Percentiles rank a stretch among this genome's conserved stretches.
Conservation (phyloP, 2,888 invertebrate species). For the Spisula solida region DNA sequence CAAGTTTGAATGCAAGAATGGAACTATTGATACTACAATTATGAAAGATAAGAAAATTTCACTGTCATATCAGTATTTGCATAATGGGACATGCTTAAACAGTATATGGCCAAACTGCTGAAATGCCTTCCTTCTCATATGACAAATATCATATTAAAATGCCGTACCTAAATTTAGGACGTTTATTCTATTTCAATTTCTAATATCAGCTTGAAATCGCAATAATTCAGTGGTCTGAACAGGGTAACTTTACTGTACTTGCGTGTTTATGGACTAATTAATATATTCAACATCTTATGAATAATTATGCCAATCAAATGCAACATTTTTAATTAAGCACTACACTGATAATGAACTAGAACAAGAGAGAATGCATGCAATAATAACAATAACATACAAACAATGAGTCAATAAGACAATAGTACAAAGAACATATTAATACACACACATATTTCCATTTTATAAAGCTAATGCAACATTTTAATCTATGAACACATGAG, state of each 20-base stretch:
- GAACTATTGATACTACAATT: not conserved
- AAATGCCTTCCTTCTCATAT: not conserved
- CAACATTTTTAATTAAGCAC: too few relatives aligned
- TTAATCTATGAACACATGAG: not conserved
- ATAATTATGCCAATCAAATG: too few relatives aligned
- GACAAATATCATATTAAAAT: not conserved
- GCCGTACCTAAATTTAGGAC: too few relatives aligned
- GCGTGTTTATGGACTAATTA: too few relatives aligned
- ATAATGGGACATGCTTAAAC: not conserved
- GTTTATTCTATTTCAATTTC: too few relatives aligned
- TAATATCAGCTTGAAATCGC: too few relatives aligned
- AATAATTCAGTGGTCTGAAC: too few relatives aligned
- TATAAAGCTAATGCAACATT: not conserved
- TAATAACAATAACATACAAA: slow-evolving; percentile 9
- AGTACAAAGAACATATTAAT: not conserved
- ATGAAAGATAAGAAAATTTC: too few relatives aligned
- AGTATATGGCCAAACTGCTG: too few relatives aligned
- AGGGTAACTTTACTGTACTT: too few relatives aligned
- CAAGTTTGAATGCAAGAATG: not conserved
- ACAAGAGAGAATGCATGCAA: not conserved
- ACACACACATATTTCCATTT: slow-evolving; percentile 7
- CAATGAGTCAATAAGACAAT: not conserved
- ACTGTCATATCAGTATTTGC: too few relatives aligned
- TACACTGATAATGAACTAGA: not conserved
- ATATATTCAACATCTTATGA: too few relatives aligned